Evolutionary conservation across 2,797 vertebrate genomes (phyloP).

Genomic region (Nasua narica): DNA sequence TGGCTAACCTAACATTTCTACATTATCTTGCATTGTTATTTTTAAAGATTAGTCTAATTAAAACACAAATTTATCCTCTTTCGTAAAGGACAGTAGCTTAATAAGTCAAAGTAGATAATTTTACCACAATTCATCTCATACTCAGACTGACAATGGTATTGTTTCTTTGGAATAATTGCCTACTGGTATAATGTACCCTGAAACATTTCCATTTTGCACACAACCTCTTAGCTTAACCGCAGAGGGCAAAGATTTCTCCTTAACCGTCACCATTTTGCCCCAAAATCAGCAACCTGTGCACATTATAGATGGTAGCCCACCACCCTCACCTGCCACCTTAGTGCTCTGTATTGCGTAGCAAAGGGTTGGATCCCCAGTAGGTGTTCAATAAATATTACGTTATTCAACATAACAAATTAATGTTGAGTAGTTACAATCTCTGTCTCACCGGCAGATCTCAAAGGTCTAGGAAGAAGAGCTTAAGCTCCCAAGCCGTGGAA

Average conservation of each 20-base stretch:
- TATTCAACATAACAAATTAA: not conserved
- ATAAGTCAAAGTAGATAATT: not conserved
- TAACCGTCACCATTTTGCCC: not conserved
- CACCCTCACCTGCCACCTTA: not conserved
- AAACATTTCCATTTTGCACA: not conserved
- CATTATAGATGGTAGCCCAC: not conserved
- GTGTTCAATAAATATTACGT: not conserved
- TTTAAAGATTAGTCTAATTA: constrained; percentile 31
- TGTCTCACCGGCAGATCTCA: not conserved
- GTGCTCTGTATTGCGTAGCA: not conserved
- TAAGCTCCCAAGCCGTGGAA: not conserved
- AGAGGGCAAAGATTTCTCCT: not conserved
- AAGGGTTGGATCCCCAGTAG: not conserved
- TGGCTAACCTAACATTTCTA: constrained; percentile 1
- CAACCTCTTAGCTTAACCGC: not conserved
- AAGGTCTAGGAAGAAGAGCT: not conserved
- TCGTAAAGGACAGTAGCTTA: not conserved
- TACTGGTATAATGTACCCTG: not conserved
- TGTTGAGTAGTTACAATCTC: not conserved
- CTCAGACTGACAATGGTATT: not conserved
- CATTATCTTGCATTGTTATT: constrained; percentile 1
- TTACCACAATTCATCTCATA: not conserved
- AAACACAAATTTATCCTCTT: constrained; percentile 19
- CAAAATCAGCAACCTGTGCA: not conserved
- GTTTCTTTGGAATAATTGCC: not conserved